A percentile compares a stretch with the other conserved stretches of the same genome.
Evolutionary conservation across 1,140 invertebrate species (phyloP).

Genomic region (Oreohelix idahoensis): DNA sequence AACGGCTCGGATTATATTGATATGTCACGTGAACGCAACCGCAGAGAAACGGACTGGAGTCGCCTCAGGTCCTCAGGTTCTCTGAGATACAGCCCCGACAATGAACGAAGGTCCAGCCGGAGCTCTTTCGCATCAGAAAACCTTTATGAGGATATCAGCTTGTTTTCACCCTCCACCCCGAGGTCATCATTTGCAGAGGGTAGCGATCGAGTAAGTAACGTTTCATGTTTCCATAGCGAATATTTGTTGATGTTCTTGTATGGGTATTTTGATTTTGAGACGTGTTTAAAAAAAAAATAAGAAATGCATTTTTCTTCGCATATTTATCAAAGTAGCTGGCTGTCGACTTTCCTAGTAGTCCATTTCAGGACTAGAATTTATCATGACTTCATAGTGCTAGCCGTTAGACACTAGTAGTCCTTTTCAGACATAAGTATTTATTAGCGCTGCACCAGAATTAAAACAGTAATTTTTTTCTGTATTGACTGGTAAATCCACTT

Average conservation of each 20-base stretch:
- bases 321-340: no score
- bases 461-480: no score
- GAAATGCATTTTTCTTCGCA: no score
- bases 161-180: slow-evolving; percentile 42
- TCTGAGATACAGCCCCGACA: slow-evolving; percentile 42
- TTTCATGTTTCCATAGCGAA: not conserved
- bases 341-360: no score
- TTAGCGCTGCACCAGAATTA: no score
- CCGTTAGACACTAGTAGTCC: no score
- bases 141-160: slow-evolving; percentile 51
- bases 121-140: slow-evolving; percentile 50
- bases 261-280: not conserved
- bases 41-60: slow-evolving; percentile 64
- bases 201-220: not conserved
- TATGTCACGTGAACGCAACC: slow-evolving; percentile 53
- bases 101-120: slow-evolving; percentile 38
- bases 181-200: slow-evolving; percentile 41
- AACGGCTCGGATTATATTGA: slow-evolving; percentile 59
- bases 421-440: no score
- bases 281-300: no score
- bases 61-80: slow-evolving; percentile 55
- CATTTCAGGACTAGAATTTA: no score
- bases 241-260: not conserved
- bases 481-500: no score
- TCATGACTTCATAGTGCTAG: no score